Evolutionary conservation across 2,113 vertebrate species (phyloP).

Genomic region (Anthoscopus minutus): DNA sequence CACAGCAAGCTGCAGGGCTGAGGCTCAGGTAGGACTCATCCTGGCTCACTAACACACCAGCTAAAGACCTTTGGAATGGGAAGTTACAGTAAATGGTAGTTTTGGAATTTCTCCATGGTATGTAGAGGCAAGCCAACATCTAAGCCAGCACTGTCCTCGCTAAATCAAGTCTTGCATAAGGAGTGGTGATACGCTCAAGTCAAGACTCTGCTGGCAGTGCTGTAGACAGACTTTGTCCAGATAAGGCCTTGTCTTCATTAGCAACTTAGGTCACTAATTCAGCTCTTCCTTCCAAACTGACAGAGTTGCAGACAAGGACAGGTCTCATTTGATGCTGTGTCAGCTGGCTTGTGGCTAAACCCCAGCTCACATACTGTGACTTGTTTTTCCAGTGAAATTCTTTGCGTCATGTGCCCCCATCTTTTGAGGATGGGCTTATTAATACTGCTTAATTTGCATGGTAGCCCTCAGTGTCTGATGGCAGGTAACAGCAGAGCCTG

Average conservation of each 20-base stretch:
- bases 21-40: background rate
- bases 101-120: conserved; percentile 21
- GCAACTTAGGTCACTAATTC: conserved; percentile 20
- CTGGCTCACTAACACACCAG: background rate
- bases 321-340: background rate
- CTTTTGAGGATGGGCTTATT: background rate
- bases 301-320: background rate
- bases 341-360: background rate
- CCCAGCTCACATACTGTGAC: background rate
- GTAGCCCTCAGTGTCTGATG: background rate
- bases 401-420: background rate
- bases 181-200: conserved; percentile 26
- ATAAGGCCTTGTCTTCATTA: conserved; percentile 50
- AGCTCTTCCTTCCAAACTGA: background rate
- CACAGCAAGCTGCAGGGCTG: background rate
- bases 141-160: background rate
- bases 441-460: background rate
- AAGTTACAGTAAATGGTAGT: conserved; percentile 25
- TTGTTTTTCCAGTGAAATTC: background rate
- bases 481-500: background rate
- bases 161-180: conserved; percentile 33
- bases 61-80: background rate
- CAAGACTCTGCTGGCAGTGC: conserved; percentile 3
- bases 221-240: conserved; percentile 11
- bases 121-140: background rate